Conservation (phyloP, 2,888 invertebrate genomes). For the Ypsolopha sequella region DNA sequence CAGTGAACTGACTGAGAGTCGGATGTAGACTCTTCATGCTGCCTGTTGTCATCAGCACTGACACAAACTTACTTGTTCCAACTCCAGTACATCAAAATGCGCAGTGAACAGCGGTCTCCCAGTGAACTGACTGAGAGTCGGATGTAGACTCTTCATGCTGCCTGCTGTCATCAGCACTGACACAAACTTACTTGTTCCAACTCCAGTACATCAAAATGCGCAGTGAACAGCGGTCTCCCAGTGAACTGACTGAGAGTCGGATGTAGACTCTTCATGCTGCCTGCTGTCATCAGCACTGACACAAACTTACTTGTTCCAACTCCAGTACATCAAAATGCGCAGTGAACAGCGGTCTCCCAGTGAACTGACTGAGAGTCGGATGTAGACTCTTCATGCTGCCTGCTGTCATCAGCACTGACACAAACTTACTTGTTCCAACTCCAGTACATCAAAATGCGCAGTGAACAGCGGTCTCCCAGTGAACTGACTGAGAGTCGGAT, state of each 20-base stretch:
- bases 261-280: too few species aligned
- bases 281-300: constrained; percentile 51
- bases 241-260: constrained; percentile 41
- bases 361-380: constrained; percentile 40
- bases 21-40: too few species aligned
- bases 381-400: too few species aligned
- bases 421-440: constrained; percentile 40
- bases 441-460: constrained; percentile 46
- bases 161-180: constrained; percentile 51
- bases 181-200: constrained; percentile 40
- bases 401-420: constrained; percentile 53
- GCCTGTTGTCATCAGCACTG: too few species aligned
- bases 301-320: constrained; percentile 38
- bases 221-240: constrained; percentile 52
- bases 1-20: constrained; percentile 46
- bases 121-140: constrained; percentile 38
- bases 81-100: constrained; percentile 44
- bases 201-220: constrained; percentile 47
- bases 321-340: constrained; percentile 50
- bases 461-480: constrained; percentile 53
- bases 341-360: constrained; percentile 51
- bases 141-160: too few species aligned
- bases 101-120: constrained; percentile 55
- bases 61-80: constrained; percentile 44
- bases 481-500: constrained; percentile 32